Conservation (phyloP, 2,113 vertebrate species). For the Jacana jacana region DNA sequence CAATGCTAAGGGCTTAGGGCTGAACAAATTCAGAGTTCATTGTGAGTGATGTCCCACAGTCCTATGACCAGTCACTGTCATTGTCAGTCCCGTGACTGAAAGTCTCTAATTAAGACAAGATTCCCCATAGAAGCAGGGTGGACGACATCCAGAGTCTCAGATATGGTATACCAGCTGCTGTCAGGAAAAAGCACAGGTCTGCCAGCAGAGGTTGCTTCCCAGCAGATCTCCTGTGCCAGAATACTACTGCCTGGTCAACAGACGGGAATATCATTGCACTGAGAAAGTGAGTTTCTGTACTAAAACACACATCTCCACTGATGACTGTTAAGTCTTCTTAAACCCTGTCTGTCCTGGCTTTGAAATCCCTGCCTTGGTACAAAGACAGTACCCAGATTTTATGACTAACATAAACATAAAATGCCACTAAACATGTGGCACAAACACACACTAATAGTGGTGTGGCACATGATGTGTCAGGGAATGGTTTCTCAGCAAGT, state of each 20-base stretch:
- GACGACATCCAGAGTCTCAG: neutral
- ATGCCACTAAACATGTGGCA: too few relatives aligned
- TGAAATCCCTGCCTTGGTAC: neutral
- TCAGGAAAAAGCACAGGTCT: neutral
- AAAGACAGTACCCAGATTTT: neutral
- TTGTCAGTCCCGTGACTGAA: neutral
- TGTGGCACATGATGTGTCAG: neutral
- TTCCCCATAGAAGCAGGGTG: neutral
- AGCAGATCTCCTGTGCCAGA: neutral
- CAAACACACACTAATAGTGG: neutral
- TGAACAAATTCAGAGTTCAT: neutral
- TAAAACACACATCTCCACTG: neutral
- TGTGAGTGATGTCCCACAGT: neutral
- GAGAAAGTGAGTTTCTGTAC: neutral
- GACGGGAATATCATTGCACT: neutral
- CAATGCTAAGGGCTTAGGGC: neutral
- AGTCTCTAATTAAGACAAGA: neutral
- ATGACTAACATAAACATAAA: neutral
- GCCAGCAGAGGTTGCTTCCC: neutral
- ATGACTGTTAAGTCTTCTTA: neutral
- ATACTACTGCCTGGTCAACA: neutral
- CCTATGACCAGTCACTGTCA: accelerated
- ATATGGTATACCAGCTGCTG: neutral
- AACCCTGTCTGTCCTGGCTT: neutral
- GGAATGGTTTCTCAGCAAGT: neutral